Evolutionary conservation across 2,113 vertebrate genomes (phyloP).

Genomic region (Mesocricetus auratus): DNA sequence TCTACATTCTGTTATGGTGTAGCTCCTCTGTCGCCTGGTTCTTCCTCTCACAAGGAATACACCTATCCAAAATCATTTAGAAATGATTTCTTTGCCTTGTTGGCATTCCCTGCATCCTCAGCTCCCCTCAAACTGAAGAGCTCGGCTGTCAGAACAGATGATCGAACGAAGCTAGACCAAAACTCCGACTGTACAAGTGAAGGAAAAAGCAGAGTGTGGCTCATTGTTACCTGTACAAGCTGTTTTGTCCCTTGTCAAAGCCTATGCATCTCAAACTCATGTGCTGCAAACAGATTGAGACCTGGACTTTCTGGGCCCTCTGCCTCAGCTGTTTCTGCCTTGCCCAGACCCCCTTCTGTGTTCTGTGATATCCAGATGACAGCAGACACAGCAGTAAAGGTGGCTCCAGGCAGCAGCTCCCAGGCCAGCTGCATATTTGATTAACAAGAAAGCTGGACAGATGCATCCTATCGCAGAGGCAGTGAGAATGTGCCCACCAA

Average conservation of each 20-base stretch:
- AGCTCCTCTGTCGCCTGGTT: neutral
- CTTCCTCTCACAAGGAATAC: neutral
- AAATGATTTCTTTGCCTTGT: neutral
- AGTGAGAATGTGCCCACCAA: neutral
- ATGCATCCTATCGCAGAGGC: conserved; percentile 24
- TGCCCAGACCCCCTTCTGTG: neutral
- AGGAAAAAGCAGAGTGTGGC: neutral
- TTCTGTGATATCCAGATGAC: conserved; percentile 59
- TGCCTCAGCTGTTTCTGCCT: conserved; percentile 52
- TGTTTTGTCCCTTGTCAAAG: neutral
- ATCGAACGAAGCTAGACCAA: neutral
- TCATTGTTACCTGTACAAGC: neutral
- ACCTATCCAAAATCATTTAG: neutral
- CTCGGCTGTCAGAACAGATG: neutral
- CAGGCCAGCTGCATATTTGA: conserved; percentile 62
- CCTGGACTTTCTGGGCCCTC: neutral
- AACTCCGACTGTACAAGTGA: rapidly evolving
- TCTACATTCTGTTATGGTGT: rapidly evolving
- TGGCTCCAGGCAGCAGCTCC: conserved; percentile 28
- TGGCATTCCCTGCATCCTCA: neutral
- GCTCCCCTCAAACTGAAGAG: neutral
- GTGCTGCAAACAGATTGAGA: neutral
- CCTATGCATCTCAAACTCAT: neutral
- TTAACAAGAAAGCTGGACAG: conserved; percentile 44
- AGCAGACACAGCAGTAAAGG: neutral